phyloP scores from a whole-genome alignment of 2,888 invertebrate genomes.

The Agonopterix arenella region DNA sequence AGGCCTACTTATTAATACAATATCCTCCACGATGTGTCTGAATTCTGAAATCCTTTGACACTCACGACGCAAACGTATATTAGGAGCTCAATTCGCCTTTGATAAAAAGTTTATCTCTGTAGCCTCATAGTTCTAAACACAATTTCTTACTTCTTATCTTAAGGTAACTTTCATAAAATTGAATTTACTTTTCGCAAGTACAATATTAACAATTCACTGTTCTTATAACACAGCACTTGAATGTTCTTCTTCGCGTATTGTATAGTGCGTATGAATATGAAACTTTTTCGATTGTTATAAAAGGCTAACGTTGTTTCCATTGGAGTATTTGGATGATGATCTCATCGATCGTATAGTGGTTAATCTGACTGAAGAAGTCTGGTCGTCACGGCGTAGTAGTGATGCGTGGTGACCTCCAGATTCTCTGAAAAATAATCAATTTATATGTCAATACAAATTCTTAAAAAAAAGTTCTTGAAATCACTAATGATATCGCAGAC shows the following conservation, averaged over 20 bases:
- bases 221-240: constrained; percentile 27
- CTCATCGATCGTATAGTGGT: constrained; percentile 57
- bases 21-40: no score
- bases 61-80: no score
- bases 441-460: not conserved
- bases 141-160: not conserved
- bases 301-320: constrained; percentile 54
- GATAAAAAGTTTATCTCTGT: no score
- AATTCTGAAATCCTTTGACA: no score
- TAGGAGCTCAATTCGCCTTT: no score
- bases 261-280: constrained; percentile 8
- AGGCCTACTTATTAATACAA: no score
- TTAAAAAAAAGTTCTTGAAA: no score
- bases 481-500: no score
- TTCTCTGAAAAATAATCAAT: constrained; percentile 40
- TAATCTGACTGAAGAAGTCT: constrained; percentile 57
- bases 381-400: constrained; percentile 54
- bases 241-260: constrained; percentile 23
- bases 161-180: constrained; percentile 14
- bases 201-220: not conserved
- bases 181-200: no score
- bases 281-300: constrained; percentile 46
- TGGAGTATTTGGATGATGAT: constrained; percentile 59
- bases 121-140: constrained; percentile 6
- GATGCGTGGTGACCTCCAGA: constrained; percentile 62